Evolutionary conservation across 1,140 invertebrate genomes (phyloP).

Genomic region (Panagrolaimus sp.): DNA sequence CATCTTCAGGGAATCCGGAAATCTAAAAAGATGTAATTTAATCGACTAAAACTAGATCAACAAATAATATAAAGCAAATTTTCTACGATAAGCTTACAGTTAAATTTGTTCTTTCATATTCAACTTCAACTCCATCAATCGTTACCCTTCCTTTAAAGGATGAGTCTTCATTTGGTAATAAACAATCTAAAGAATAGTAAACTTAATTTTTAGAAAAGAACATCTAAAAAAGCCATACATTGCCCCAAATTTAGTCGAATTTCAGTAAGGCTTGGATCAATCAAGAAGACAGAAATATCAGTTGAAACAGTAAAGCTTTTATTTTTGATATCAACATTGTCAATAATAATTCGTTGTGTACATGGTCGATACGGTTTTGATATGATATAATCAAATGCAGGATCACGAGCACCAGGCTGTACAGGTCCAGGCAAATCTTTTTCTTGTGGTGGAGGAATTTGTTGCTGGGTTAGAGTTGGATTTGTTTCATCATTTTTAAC

Average conservation of each 20-base stretch:
- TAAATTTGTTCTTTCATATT: not conserved
- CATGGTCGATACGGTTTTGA: not conserved
- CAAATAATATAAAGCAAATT: not conserved
- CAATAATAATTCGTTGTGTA: not conserved
- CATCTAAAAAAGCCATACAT: not conserved
- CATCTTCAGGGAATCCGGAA: too few species aligned
- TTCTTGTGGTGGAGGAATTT: too few species aligned
- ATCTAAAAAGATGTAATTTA: too few species aligned
- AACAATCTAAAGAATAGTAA: not conserved
- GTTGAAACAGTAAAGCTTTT: not conserved
- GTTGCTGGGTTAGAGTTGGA: too few species aligned
- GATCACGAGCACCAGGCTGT: not conserved
- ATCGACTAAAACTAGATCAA: too few species aligned
- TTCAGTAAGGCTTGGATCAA: not conserved
- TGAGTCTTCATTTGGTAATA: not conserved
- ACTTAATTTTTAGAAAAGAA: not conserved
- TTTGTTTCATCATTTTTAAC: too few species aligned
- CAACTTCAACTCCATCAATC: not conserved
- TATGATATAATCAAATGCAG: not conserved
- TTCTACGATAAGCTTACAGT: not conserved
- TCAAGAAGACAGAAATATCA: not conserved
- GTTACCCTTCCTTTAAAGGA: not conserved
- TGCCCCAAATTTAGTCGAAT: not conserved
- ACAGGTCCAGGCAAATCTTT: too few species aligned
- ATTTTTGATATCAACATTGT: not conserved